A percentile compares a stretch with the other conserved stretches of the same genome.
Evolutionary conservation across 1,140 invertebrate species (phyloP).

Genomic region (Propsilocerus akamusi): DNA sequence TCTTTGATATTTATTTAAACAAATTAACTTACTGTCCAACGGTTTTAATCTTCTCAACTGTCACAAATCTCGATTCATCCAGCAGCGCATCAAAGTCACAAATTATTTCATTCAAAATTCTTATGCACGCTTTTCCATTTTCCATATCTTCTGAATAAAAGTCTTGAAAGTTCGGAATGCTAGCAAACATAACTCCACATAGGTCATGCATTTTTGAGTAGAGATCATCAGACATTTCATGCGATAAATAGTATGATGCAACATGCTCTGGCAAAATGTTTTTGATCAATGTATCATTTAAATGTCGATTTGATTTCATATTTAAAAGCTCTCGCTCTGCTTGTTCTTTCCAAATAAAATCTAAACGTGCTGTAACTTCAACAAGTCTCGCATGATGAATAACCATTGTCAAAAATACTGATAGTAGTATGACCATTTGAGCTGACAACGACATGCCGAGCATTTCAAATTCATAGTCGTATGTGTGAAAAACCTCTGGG

Average conservation of each 20-base stretch:
- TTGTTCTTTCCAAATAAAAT: conserved; percentile 91
- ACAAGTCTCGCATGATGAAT: conserved; percentile 80
- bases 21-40: conserved; percentile 37
- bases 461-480: conserved; percentile 10
- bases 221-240: conserved; percentile 57
- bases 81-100: conserved; percentile 80
- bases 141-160: conserved; percentile 97
- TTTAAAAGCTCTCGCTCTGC: conserved; percentile 77
- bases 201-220: conserved; percentile 86
- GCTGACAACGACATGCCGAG: conserved; percentile 43
- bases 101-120: conserved; percentile 96
- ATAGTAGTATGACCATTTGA: conserved; percentile 61
- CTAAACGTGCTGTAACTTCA: conserved; percentile 73
- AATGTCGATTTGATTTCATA: conserved; percentile 40
- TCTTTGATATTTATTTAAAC: too few relatives aligned
- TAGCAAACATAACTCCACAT: conserved; percentile 94
- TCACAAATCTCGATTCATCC: conserved; percentile 72
- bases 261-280: conserved; percentile 96
- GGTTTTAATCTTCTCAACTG: conserved; percentile 98
- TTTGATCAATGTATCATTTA: conserved; percentile 25
- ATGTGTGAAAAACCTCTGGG: conserved; percentile 20
- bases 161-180: conserved; percentile 95
- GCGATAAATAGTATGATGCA: conserved; percentile 77
- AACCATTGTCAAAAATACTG: conserved; percentile 70
- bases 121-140: conserved; percentile 92